Evolutionary conservation across 2,797 vertebrate species (phyloP), one percentile per base, ranked within the genome.

Genomic region (Micromesistius poutassou): DNA sequence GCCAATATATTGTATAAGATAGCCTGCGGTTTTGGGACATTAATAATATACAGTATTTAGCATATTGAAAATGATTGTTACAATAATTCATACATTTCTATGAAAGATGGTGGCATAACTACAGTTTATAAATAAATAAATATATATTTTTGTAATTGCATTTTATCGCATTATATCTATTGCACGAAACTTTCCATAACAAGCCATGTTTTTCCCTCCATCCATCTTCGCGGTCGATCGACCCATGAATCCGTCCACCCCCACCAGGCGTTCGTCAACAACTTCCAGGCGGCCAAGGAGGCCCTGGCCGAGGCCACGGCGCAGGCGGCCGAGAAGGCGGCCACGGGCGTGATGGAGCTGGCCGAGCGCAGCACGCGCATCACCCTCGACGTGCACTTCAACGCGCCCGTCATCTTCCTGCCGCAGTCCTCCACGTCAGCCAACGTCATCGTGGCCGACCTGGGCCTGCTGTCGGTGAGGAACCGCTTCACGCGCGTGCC

Each of bases 211-310:
- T 22, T 5, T 72, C 42, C 19, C 9, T 71, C 10, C 10, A 9
- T 72, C 74, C 4, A 0, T 38, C 33, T 7, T 68, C 0, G 3
- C 36, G 36, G 5, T 38, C 36, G 36, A 38, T 38, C 36, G 36
- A 38, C 9, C 36, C 36, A 38, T 38, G 9, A 38, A 38, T 25
- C 35, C 35, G 77, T 78, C 25, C 31, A 3, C 77, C 16, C 6
- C 19, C 4, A 35, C 33, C 84, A 99, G 98, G 95, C 93, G 70
- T 99, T 99, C 85, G 83, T 99, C 88, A 97, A 98, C 90, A 97
- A 98, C 90, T 99, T 99, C 89, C 98, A 99, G 87, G 92, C 94
- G 31, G 97, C 95, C 70, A 99, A 98, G 90, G 94, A 97, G 74
- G 97, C 97, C 16, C 86, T 99, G 81, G 93, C 98, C 33, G 98